phyloP scores from a whole-genome alignment of 2,888 invertebrate genomes.

The Tuta absoluta region DNA sequence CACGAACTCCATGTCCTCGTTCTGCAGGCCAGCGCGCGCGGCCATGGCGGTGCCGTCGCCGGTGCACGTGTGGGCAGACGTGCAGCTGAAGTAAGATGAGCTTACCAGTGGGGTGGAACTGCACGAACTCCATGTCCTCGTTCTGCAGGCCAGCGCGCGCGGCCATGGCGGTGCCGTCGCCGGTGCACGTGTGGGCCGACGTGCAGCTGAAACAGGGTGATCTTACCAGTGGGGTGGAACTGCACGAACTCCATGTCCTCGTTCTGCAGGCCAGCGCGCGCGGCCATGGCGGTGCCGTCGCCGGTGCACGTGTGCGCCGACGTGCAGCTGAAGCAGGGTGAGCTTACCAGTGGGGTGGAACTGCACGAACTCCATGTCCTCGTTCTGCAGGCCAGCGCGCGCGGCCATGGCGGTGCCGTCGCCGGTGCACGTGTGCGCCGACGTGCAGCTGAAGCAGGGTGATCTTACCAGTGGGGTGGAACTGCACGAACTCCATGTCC shows the following conservation, averaged over 20 bases:
- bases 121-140: constrained; percentile 99
- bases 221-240: constrained; percentile 97
- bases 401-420: constrained; percentile 97
- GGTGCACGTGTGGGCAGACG: no score
- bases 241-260: constrained; percentile 99
- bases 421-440: no score
- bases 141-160: constrained; percentile 95
- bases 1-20: constrained; percentile 98
- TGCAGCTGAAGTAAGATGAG: no score
- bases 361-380: constrained; percentile 99
- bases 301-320: no score
- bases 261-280: constrained; percentile 95
- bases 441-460: no score
- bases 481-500: constrained; percentile 99
- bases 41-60: constrained; percentile 98
- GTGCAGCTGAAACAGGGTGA: no score
- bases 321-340: no score
- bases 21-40: constrained; percentile 94
- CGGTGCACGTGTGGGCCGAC: no score
- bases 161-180: constrained; percentile 97
- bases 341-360: constrained; percentile 97
- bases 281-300: constrained; percentile 96
- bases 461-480: constrained; percentile 97
- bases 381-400: constrained; percentile 94
- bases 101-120: constrained; percentile 95